Evolutionary conservation across 2,113 vertebrate species (phyloP).

Genomic region (Xiphophorus maculatus): DNA sequence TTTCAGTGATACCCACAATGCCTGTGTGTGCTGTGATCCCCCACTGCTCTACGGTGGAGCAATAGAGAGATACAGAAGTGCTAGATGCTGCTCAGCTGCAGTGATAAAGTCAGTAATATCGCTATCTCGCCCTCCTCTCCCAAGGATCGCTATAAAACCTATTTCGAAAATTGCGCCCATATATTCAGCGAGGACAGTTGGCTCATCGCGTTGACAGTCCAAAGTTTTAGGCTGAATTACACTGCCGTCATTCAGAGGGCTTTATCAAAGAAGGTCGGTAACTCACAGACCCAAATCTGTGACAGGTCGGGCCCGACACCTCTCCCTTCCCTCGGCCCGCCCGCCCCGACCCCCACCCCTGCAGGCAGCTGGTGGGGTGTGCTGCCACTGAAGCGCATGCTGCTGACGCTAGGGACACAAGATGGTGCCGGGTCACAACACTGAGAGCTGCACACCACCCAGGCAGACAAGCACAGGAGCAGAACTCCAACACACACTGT

Average conservation of each 20-base stretch:
- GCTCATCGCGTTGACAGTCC: conserved; percentile 80
- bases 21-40: conserved; percentile 36
- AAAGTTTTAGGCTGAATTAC: conserved; percentile 84
- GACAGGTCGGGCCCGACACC: conserved; percentile 32
- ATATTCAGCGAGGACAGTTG: conserved; percentile 80
- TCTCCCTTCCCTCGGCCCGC: conserved; percentile 7
- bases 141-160: conserved; percentile 84
- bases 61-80: conserved; percentile 68
- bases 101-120: conserved; percentile 85
- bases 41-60: conserved; percentile 43
- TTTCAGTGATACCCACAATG: conserved; percentile 38
- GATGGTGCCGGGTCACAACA: conserved; percentile 62
- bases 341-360: not conserved
- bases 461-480: not conserved
- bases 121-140: conserved; percentile 80
- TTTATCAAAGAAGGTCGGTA: conserved; percentile 81
- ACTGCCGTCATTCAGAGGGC: conserved; percentile 75
- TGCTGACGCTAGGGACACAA: conserved; percentile 62
- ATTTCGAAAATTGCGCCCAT: conserved; percentile 84
- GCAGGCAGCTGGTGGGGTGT: conserved; percentile 45
- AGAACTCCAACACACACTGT: not conserved
- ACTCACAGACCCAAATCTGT: conserved; percentile 75
- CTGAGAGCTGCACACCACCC: not conserved
- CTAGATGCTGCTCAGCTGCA: conserved; percentile 73
- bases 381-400: conserved; percentile 51